Conservation (phyloP, 2,113 vertebrate species). For the Aphyosemion australe region DNA sequence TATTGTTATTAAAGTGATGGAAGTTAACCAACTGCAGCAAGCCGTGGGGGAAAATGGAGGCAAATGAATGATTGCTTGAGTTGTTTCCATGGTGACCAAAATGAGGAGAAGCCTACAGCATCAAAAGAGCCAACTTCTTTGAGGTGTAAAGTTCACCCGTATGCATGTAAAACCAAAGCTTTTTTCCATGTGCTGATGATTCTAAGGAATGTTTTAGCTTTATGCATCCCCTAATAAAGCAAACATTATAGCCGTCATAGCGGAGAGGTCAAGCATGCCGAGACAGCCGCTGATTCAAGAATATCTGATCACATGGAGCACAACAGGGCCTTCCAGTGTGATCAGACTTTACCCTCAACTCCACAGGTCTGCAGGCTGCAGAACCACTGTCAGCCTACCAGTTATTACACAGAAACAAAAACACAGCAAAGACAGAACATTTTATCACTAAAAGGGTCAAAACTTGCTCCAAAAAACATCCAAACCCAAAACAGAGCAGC, state of each 20-base stretch:
- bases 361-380: slow-evolving; percentile 23
- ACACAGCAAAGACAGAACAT: slow-evolving; percentile 23
- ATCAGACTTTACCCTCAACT: slow-evolving; percentile 32
- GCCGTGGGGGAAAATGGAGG: slow-evolving; percentile 43
- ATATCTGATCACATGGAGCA: slow-evolving; percentile 46
- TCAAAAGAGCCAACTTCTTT: slow-evolving; percentile 9
- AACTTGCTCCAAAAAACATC: slow-evolving; percentile 18
- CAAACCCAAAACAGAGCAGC: slow-evolving; percentile 24
- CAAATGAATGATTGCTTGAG: slow-evolving; percentile 27
- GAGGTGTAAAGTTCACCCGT: too few species aligned
- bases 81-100: slow-evolving; percentile 47
- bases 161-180: slow-evolving; percentile 1
- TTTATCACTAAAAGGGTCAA: not conserved
- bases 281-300: too few species aligned
- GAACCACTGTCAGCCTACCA: slow-evolving; percentile 16
- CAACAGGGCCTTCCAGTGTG: not conserved
- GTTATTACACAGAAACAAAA: slow-evolving; percentile 14
- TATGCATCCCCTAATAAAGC: not conserved
- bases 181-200: not conserved
- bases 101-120: slow-evolving; percentile 22
- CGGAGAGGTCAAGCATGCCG: not conserved
- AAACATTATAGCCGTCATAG: slow-evolving; percentile 12
- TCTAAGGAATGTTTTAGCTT: not conserved
- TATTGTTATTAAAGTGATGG: slow-evolving; percentile 55
- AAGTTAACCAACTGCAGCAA: slow-evolving; percentile 49